phyloP scores from a whole-genome alignment of 2,113 vertebrate genomes.

The Sturnira hondurensis region DNA sequence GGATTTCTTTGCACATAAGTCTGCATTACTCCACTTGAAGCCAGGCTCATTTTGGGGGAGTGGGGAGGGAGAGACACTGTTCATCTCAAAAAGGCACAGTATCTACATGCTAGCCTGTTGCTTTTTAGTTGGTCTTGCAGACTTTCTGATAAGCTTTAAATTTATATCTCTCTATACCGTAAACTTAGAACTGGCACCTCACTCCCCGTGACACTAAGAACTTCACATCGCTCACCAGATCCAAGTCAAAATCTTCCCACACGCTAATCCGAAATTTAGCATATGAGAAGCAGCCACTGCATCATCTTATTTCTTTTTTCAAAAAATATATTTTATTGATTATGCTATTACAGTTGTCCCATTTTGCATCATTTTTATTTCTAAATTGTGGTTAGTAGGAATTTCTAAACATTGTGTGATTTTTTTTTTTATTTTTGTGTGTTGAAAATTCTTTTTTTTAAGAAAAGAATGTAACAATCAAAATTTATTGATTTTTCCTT shows the following conservation, averaged over 20 bases:
- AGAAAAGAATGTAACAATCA: not conserved
- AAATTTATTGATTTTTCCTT: slow-evolving; percentile 2
- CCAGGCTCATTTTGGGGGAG: not conserved
- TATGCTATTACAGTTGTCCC: too few relatives aligned
- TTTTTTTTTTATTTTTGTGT: not conserved
- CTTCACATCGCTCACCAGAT: not conserved
- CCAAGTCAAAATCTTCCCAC: not conserved
- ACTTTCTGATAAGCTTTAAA: not conserved
- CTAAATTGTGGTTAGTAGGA: not conserved
- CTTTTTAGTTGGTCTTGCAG: not conserved
- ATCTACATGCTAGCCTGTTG: not conserved
- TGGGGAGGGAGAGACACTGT: not conserved
- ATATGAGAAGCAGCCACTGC: not conserved
- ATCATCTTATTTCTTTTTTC: not conserved
- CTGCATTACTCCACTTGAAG: not conserved
- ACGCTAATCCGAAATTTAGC: not conserved
- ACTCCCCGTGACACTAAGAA: not conserved
- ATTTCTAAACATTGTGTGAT: not conserved
- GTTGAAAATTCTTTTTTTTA: not conserved
- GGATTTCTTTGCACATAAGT: not conserved
- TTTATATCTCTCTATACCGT: not conserved
- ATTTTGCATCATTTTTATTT: not conserved
- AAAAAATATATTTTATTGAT: too few relatives aligned
- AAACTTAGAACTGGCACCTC: not conserved
- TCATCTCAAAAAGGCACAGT: not conserved